phyloP scores from a whole-genome alignment of 1,140 invertebrate species.

The Melanaphis sacchari region DNA sequence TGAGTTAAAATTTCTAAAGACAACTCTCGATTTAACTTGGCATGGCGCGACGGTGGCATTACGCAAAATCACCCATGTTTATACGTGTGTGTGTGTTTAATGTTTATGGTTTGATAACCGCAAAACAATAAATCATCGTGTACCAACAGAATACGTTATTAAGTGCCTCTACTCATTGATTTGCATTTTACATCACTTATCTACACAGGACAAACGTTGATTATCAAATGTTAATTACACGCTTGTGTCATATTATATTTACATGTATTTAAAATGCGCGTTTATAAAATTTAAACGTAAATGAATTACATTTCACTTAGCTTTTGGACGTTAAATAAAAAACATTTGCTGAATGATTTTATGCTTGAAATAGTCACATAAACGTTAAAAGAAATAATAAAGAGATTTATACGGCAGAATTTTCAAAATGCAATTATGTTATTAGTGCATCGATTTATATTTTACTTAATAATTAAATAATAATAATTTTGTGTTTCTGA shows the following conservation, averaged over 20 bases:
- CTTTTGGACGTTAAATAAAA: background rate
- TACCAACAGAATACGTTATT: background rate
- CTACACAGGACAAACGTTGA: background rate
- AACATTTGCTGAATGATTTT: background rate
- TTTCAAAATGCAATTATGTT: background rate
- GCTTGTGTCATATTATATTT: background rate
- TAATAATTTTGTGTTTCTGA: background rate
- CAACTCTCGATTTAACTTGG: background rate
- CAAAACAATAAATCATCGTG: background rate
- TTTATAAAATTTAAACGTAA: background rate
- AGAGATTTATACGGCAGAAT: background rate
- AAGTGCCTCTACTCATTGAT: background rate
- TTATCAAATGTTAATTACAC: background rate
- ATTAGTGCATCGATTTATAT: too few relatives aligned
- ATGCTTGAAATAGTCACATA: background rate
- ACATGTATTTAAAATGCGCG: background rate
- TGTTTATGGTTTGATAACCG: background rate
- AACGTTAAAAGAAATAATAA: background rate
- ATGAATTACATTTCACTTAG: background rate
- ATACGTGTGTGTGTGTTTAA: background rate
- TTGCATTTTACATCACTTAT: background rate
- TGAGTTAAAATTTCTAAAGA: slow-evolving; percentile 5
- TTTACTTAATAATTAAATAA: background rate
- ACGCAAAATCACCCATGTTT: background rate
- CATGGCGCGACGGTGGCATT: background rate